phyloP scores from a whole-genome alignment of 1,140 invertebrate species.

The Aphis gossypii region DNA sequence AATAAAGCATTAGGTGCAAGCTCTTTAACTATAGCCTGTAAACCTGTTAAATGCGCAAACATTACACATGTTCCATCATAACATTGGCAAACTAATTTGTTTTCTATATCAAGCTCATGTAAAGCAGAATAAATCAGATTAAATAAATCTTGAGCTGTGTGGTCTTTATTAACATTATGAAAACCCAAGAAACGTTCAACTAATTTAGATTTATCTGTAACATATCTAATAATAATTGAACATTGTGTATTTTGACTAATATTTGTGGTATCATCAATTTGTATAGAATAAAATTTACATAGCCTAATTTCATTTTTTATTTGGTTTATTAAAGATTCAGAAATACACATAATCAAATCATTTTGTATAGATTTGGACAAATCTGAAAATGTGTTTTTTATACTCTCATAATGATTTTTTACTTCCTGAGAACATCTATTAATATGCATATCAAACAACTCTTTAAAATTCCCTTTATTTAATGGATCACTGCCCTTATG shows the following conservation, averaged over 20 bases:
- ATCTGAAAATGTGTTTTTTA: too few relatives aligned
- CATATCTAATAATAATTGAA: slow-evolving; percentile 43
- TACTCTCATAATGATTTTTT: too few relatives aligned
- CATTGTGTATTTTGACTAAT: not conserved
- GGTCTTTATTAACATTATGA: slow-evolving; percentile 59
- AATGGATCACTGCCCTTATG: too few relatives aligned
- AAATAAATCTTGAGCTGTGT: slow-evolving; percentile 56
- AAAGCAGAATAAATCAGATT: slow-evolving; percentile 34
- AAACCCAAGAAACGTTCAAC: slow-evolving; percentile 60
- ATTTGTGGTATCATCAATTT: not conserved
- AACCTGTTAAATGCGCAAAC: too few relatives aligned
- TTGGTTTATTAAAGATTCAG: not conserved
- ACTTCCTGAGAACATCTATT: not conserved
- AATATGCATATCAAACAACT: not conserved
- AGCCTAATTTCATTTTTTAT: not conserved
- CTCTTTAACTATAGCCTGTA: too few relatives aligned
- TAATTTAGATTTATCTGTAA: slow-evolving; percentile 34
- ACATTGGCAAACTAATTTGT: too few relatives aligned
- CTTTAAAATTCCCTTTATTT: too few relatives aligned
- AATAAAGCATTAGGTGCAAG: too few relatives aligned
- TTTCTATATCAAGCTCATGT: too few relatives aligned
- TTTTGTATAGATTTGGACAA: not conserved
- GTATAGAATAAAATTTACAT: not conserved
- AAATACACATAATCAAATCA: not conserved
- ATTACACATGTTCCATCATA: too few relatives aligned